Percentiles rank a stretch among this genome's conserved stretches.
Evolutionary conservation across 2,113 vertebrate genomes (phyloP).

Genomic region (Anhinga anhinga): DNA sequence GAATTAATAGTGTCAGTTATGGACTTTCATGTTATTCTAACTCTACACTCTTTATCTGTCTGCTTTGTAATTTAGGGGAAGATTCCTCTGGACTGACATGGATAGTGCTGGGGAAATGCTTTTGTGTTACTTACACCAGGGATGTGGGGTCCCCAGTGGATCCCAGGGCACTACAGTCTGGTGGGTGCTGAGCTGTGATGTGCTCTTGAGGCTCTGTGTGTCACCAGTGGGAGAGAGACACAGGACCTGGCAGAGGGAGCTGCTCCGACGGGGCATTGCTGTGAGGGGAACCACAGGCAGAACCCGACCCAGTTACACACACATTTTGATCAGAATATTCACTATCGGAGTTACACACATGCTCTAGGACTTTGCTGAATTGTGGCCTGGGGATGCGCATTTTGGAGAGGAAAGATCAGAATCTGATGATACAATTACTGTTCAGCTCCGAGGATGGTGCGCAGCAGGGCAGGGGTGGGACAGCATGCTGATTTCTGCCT

Average conservation of each 20-base stretch:
- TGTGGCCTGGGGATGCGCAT: neutral
- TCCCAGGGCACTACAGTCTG: neutral
- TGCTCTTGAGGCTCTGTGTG: neutral
- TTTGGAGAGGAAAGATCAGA: neutral
- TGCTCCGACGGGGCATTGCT: accelerated
- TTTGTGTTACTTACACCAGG: accelerated
- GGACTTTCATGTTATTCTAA: neutral
- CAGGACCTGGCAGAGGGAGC: neutral
- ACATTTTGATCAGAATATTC: neutral
- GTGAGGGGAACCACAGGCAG: neutral
- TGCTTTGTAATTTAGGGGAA: neutral
- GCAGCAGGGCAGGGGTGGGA: neutral
- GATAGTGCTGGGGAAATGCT: neutral
- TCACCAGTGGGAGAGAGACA: neutral
- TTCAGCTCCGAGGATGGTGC: neutral
- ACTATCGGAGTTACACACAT: accelerated
- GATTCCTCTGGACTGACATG: neutral
- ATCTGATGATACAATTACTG: neutral
- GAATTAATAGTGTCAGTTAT: neutral
- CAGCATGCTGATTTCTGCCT: neutral
- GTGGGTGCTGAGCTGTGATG: neutral
- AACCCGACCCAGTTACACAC: neutral
- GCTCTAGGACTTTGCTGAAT: neutral
- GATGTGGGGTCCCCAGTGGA: too few relatives aligned
- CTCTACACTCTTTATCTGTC: neutral